Evolutionary conservation across 2,888 invertebrate species (phyloP), one percentile per base, ranked within the genome.

Genomic region (Acronicta alni): DNA sequence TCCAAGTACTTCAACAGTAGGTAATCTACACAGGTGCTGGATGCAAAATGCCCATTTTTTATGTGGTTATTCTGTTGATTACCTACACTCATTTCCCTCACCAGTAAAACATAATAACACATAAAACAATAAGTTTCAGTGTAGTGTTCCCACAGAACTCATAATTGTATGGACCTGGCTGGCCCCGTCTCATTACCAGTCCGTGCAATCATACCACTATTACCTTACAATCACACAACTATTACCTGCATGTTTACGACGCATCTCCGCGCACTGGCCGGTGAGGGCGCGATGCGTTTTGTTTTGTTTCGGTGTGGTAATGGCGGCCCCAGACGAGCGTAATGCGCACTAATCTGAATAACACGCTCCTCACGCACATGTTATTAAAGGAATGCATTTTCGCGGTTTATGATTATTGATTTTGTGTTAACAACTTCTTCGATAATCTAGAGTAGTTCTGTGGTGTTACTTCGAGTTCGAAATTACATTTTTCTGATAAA

Each of bases 381-480:
- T n/a, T 44, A 44, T 43, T 47, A 62, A 37, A 48, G 12, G 57
- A 58, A 59, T 49, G 38, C 17, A 3, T 42, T 35, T 43, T 65
- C 51, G 20, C 32, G 16, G 15, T 57, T 67, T 55, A 55, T 52
- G 47, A 51, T 57, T 32, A 67, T 61, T 57, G 53, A 52, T 52
- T 57, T 41, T 17, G 44, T 60, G 30, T 45, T 23, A 35, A 45
- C 48, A 17, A 37, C 66, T 52, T 15, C 12, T 52, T 15, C 9
- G 32, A 17, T 47, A 38, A 57, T 57, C 17, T 46, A 12, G 41
- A 39, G n/a, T n/a, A n/a, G n/a, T n/a, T n/a, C n/a, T n/a, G n/a
- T n/a, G n/a, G n/a, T n/a, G n/a, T n/a, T n/a, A n/a, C n/a, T n/a
- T n/a, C n/a, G n/a, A n/a, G n/a, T n/a, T n/a, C n/a, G n/a, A n/a